Evolutionary conservation across 2,888 invertebrate species (phyloP).

Genomic region (Platycnemis pennipes): DNA sequence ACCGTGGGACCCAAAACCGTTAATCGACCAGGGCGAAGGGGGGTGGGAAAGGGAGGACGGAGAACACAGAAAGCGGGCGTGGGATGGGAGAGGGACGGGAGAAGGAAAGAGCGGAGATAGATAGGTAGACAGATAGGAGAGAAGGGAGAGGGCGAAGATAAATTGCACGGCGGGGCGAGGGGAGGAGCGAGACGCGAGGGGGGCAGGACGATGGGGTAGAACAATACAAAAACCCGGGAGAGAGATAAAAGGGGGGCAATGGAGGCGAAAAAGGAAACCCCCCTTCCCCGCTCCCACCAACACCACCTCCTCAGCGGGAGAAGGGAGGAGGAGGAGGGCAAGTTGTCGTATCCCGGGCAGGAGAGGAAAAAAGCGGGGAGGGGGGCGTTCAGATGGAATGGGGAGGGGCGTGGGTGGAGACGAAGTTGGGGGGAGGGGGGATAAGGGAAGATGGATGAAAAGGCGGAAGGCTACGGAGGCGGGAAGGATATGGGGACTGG

Average conservation of each 20-base stretch:
- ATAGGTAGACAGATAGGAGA: not conserved
- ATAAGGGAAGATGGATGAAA: not conserved
- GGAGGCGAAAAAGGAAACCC: constrained; percentile 1
- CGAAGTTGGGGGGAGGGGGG: not conserved
- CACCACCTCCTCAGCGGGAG: not conserved
- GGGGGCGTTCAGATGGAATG: not conserved
- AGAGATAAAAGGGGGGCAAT: constrained; percentile 20
- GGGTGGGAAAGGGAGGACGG: not conserved
- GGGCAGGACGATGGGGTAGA: constrained; percentile 21
- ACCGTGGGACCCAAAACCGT: not conserved
- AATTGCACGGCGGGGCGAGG: no score
- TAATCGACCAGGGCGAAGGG: not conserved
- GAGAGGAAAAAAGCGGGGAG: not conserved
- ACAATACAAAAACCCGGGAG: constrained; percentile 53
- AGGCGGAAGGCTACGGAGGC: constrained; percentile 33
- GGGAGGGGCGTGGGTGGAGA: not conserved
- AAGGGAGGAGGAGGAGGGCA: not conserved
- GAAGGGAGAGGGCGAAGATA: not conserved
- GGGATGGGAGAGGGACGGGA: not conserved
- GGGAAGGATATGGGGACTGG: constrained; percentile 34
- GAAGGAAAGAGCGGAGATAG: not conserved
- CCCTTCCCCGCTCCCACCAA: not conserved
- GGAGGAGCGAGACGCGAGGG: no score
- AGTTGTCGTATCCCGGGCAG: constrained; percentile 38
- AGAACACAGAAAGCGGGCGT: not conserved